Base-by-base conservation (phyloP, 2,113 vertebrate species). In the Salvelinus fontinalis region DNA sequence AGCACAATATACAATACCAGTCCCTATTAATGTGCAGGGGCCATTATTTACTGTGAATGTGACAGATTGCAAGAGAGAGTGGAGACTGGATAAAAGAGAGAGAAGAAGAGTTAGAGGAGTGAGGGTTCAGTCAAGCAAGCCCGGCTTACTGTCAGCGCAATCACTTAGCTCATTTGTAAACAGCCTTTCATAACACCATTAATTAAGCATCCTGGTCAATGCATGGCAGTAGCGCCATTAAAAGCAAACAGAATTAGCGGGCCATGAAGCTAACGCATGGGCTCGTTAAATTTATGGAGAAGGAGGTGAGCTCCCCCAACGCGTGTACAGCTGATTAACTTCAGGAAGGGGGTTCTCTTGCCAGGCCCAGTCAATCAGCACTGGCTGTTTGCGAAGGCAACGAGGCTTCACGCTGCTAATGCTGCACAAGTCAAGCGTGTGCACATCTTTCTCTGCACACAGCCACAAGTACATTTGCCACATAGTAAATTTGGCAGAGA, bases 101-200 rank as follows among this genome's bases (percentile, higher is more conserved):
- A 67, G 16, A 11, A 34, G 66, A 29, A 67, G 13, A 34, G 66
- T 11, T 44, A 34, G 66, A 27, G 24, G 66, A 67, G 66, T 60
- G 7, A 60, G 57, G 1, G 14, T 60, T 60, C n/a, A 20, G 14
- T 60, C 39, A 44, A 9, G 39, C 39, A 11, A 44, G 9, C 12
- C 54, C 57, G 67, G 77, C 69, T 79, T 74, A 79, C 72, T 73
- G 77, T 79, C 72, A 75, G 71, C 73, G 57, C 72, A 62, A 80
- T 85, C 80, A 74, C 71, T 80, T 82, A 74, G 79, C 79, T 87
- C 81, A 82, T 88, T 86, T 85, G 84, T 83, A 84, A 88, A 84
- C 84, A 86, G 75, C 62, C 71, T 81, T 70, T 82, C 76, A 82
- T 86, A 84, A 85, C 82, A 76, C 79, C 26, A 71, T 83, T 86